Conservation (phyloP, 2,888 invertebrate species). For the Neoascia interrupta region DNA sequence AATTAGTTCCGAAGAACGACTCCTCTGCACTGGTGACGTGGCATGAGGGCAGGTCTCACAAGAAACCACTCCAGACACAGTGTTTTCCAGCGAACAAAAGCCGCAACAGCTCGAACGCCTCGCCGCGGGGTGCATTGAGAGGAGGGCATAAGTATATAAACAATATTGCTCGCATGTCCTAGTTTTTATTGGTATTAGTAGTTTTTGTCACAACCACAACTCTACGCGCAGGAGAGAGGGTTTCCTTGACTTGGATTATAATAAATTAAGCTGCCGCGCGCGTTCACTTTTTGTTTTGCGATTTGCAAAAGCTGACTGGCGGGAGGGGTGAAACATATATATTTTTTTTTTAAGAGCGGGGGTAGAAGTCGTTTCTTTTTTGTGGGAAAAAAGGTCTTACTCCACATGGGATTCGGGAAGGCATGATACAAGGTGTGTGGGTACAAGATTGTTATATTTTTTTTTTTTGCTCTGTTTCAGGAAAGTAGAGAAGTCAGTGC, state of each 20-base stretch:
- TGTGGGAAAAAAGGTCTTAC: slow-evolving; percentile 4
- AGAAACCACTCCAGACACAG: slow-evolving; percentile 22
- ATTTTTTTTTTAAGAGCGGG: no score
- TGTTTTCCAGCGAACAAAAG: background rate
- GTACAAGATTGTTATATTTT: slow-evolving; percentile 29
- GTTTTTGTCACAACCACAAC: no score
- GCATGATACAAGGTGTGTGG: slow-evolving; percentile 28
- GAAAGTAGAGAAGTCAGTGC: background rate
- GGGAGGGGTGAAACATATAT: no score
- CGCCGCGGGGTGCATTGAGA: slow-evolving; percentile 11
- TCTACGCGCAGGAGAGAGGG: no score
- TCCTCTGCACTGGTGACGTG: no score
- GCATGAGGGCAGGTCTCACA: no score
- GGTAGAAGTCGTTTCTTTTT: background rate
- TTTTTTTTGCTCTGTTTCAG: background rate
- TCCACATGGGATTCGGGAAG: slow-evolving; percentile 11
- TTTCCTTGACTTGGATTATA: slow-evolving; percentile 61
- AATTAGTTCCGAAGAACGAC: slow-evolving; percentile 29
- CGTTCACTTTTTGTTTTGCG: no score
- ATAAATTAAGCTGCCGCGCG: slow-evolving; percentile 60
- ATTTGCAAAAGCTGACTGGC: background rate
- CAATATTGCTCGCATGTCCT: slow-evolving; percentile 50
- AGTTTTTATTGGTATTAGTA: background rate
- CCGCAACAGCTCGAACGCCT: background rate
- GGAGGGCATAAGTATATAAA: slow-evolving; percentile 45